These are phyloP conservation scores for Chanos chanos DNA, from an alignment of 2,797 vertebrate genomes.

Conservation along the genomic window DNA sequence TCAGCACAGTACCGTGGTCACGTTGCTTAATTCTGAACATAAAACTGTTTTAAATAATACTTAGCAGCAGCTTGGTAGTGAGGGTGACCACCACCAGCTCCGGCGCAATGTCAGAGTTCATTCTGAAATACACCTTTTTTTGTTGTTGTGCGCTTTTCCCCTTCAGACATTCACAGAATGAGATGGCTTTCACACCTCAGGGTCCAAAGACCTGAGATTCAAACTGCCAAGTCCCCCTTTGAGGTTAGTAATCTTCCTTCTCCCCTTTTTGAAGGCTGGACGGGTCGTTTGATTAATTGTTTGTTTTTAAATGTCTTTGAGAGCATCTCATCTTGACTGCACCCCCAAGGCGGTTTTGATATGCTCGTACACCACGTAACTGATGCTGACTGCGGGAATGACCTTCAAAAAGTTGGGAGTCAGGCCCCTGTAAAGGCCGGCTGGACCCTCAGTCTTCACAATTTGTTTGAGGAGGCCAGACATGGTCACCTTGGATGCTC, in stretches of 20 bases:
- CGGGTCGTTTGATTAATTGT: no score
- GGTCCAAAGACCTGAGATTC: conserved; percentile 10
- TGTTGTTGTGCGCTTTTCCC: not conserved
- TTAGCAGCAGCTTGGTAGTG: not conserved
- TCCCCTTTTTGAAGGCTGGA: conserved; percentile 42
- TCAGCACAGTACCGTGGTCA: not conserved
- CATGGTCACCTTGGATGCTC: conserved; percentile 79
- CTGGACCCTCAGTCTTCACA: conserved; percentile 83
- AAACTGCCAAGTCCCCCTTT: not conserved
- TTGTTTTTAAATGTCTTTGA: not conserved
- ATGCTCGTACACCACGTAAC: conserved; percentile 94
- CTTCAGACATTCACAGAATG: conserved; percentile 42
- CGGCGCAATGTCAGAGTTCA: not conserved
- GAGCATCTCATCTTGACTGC: conserved; percentile 73
- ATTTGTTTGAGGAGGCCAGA: conserved; percentile 88
- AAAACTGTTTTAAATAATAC: not conserved
- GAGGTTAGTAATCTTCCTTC: not conserved
- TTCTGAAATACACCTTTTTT: not conserved
- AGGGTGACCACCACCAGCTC: not conserved
- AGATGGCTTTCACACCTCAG: conserved; percentile 13
- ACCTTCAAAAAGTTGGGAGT: conserved; percentile 97
- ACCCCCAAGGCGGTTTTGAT: conserved; percentile 90
- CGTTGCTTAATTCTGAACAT: not conserved
- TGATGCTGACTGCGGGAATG: conserved; percentile 97
- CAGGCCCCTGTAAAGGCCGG: conserved; percentile 90